Evolutionary conservation across 2,113 vertebrate genomes (phyloP).

Genomic region (Ceuthmochares aereus): DNA sequence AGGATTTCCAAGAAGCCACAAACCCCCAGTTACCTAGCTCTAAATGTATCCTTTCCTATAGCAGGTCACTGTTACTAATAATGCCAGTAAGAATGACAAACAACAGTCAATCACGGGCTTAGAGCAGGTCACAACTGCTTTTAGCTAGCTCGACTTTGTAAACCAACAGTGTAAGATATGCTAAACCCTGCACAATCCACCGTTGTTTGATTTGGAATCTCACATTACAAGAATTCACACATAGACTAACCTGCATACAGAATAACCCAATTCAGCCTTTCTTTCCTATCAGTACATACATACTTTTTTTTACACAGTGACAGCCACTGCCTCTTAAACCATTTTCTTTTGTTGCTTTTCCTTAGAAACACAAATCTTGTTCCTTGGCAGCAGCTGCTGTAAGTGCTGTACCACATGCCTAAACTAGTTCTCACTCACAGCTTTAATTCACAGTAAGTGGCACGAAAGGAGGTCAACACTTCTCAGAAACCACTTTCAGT

Average conservation of each 20-base stretch:
- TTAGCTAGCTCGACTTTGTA: conserved; percentile 51
- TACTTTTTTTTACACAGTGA: conserved; percentile 66
- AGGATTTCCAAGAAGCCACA: conserved; percentile 33
- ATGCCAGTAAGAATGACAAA: conserved; percentile 61
- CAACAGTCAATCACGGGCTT: conserved; percentile 42
- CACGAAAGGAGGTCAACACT: conserved; percentile 83
- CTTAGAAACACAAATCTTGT: conserved; percentile 87
- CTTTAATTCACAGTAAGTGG: conserved; percentile 87
- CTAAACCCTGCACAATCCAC: conserved; percentile 62
- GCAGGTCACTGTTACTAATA: conserved; percentile 53
- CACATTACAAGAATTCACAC: conserved; percentile 61
- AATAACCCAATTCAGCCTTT: conserved; percentile 71
- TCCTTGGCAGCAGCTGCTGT: conserved; percentile 79
- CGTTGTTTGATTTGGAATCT: conserved; percentile 70
- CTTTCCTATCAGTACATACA: conserved; percentile 53
- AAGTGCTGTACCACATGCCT: conserved; percentile 81
- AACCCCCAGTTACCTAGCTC: conserved; percentile 26
- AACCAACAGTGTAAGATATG: conserved; percentile 51
- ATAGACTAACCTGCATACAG: conserved; percentile 56
- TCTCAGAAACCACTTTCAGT: conserved; percentile 78
- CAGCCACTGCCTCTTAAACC: conserved; percentile 76
- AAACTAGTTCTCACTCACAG: conserved; percentile 84
- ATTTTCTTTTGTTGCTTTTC: conserved; percentile 84
- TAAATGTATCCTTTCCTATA: conserved; percentile 36
- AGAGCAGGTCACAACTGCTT: conserved; percentile 57